Conservation (phyloP, 2,888 invertebrate genomes). For the Neria commutata region DNA sequence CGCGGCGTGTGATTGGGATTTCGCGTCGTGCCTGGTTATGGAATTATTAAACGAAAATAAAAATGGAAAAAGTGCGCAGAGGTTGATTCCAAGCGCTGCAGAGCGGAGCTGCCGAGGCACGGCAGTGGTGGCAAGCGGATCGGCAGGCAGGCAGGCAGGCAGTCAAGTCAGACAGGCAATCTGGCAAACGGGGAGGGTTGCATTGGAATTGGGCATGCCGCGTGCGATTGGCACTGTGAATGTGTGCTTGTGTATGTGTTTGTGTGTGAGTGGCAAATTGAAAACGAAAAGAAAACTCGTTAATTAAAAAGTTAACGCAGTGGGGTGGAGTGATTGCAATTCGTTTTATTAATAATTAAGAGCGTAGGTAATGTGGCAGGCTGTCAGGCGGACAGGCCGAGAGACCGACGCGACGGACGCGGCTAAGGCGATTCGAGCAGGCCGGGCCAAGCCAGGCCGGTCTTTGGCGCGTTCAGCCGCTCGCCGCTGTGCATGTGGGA, state of each 20-base stretch:
- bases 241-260: slow-evolving; percentile 9
- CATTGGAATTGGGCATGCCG: too few relatives aligned
- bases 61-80: slow-evolving; percentile 36
- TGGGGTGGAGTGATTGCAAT: slow-evolving; percentile 39
- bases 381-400: not conserved
- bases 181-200: too few relatives aligned
- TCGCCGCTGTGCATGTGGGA: not conserved
- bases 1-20: not conserved
- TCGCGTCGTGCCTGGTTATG: not conserved
- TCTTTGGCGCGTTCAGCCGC: not conserved
- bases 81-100: slow-evolving; percentile 25
- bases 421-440: not conserved
- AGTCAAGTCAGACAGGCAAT: too few relatives aligned
- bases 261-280: slow-evolving; percentile 48
- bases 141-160: too few relatives aligned
- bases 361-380: slow-evolving; percentile 27
- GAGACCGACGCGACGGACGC: not conserved
- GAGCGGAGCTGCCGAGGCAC: slow-evolving; percentile 3
- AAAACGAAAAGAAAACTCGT: slow-evolving; percentile 58
- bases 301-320: slow-evolving; percentile 57
- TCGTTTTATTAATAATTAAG: slow-evolving; percentile 52
- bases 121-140: not conserved
- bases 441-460: slow-evolving; percentile 18
- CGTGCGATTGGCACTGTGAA: not conserved
- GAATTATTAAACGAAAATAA: slow-evolving; percentile 46